Conservation (phyloP, 1,140 invertebrate species). For the Zaprionus ghesquierei region DNA sequence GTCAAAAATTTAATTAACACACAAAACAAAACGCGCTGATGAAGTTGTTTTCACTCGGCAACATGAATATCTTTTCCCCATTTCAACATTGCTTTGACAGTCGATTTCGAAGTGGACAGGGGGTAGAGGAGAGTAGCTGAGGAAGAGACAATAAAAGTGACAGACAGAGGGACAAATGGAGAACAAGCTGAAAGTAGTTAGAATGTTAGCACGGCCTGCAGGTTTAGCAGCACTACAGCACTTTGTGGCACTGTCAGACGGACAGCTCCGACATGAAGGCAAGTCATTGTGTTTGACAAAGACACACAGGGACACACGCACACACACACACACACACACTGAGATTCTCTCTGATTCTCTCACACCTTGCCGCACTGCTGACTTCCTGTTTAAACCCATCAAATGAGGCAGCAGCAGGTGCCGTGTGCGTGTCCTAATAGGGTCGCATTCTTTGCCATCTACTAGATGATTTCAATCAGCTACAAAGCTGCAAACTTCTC, state of each 20-base stretch:
- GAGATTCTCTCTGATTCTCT: no score
- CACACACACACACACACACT: background rate
- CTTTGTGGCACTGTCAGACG: background rate
- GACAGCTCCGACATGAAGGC: constrained; percentile 25
- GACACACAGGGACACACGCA: background rate
- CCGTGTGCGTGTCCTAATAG: background rate
- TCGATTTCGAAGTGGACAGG: constrained; percentile 39
- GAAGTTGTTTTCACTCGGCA: constrained; percentile 48
- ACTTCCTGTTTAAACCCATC: background rate
- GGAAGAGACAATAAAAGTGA: background rate
- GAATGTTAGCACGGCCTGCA: background rate
- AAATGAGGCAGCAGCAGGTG: constrained; percentile 11
- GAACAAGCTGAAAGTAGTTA: background rate
- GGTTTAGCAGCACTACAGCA: background rate
- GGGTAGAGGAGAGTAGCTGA: background rate
- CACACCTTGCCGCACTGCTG: background rate
- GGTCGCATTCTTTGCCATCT: background rate
- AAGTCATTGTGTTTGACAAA: constrained; percentile 49
- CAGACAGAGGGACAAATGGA: background rate
- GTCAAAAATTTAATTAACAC: constrained; percentile 73
- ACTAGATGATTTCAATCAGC: background rate
- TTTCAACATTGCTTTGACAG: constrained; percentile 41
- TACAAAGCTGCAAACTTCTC: background rate
- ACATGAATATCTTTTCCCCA: constrained; percentile 18
- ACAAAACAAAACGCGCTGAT: constrained; percentile 45